Evolutionary conservation across 2,888 invertebrate species (phyloP).

Genomic region (Harpalus rubripes): DNA sequence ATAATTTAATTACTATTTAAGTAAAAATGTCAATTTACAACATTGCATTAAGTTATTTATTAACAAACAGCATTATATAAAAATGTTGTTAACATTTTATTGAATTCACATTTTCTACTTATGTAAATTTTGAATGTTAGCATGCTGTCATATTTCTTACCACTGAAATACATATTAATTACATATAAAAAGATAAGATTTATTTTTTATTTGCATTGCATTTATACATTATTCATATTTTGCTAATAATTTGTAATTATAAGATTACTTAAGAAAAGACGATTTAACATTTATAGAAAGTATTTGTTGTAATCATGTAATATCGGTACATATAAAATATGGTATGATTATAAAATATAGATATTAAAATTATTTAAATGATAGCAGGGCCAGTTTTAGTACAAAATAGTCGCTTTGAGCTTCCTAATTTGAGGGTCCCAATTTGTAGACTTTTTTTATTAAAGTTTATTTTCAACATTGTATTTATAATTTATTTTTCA

Average conservation of each 20-base stretch:
- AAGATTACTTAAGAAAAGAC: slow-evolving; percentile 35
- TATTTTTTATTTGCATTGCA: slow-evolving; percentile 36
- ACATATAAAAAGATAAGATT: slow-evolving; percentile 19
- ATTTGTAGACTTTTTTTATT: too few relatives aligned
- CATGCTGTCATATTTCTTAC: slow-evolving; percentile 19
- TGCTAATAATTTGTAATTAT: slow-evolving; percentile 32
- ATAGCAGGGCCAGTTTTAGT: background rate
- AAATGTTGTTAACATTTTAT: slow-evolving; percentile 44
- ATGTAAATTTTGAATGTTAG: slow-evolving; percentile 21
- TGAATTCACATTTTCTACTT: background rate
- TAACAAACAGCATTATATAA: background rate
- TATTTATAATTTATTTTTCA: too few relatives aligned
- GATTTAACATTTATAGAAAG: slow-evolving; percentile 44
- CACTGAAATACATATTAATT: slow-evolving; percentile 30
- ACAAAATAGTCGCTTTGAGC: too few relatives aligned
- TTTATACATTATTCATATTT: slow-evolving; percentile 42
- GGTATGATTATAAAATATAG: too few relatives aligned
- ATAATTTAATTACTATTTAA: background rate
- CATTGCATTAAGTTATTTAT: slow-evolving; percentile 6
- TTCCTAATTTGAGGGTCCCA: too few relatives aligned
- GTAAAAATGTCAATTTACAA: background rate
- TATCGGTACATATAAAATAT: too few relatives aligned
- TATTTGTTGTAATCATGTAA: too few relatives aligned
- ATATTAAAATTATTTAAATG: background rate
- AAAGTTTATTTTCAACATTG: too few relatives aligned